Base-by-base conservation (phyloP, 1,140 invertebrate genomes). In the Tribolium madens region DNA sequence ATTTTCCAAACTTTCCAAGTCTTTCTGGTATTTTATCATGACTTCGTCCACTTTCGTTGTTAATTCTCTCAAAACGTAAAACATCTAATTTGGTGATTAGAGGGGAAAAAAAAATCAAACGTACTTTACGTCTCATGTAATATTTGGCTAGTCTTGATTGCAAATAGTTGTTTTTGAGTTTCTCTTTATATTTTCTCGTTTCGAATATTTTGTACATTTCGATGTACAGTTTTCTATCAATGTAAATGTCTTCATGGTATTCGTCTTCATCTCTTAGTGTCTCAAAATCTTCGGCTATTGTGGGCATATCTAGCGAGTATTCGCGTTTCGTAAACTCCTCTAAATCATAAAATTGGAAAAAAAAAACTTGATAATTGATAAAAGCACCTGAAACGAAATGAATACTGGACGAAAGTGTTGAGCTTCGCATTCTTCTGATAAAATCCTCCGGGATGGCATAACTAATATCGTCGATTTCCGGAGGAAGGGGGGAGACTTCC, bases 141-240 rank as follows among this genome's bases (percentile, higher is more conserved):
- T 64, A 64, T 12, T n/a, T 12, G 9, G 57, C 21, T 4, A 64
- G 14, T 36, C 26, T 64, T 4, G 26, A 0, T 14, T 64, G 57
- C 4, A 64, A 13, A 64, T 12, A 33, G 26, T 64, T 64, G 13
- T 64, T 64, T 64, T 36, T 64, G n/a, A 33, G 0, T 33, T 64
- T 64, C 1, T 64, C 21, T 12, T 10, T 13, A 5, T 13, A 10
- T 2, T 33, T 14, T 12, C 12, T 21, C 1, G 1, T 12, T 33
- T 31, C 14, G 2, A 12, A 33, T 9, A 64, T 0, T 3, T 2
- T 0, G 17, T 64, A 14, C 57, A 64, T 0, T 3, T 64, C n/a
- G 12, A 14, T 33, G 17, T 33, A 64, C 57, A 64, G 12, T 3
- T 64, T 64, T 33, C 57, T 36, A 14, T 64, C 57, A 9, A 64